Conservation (phyloP, 2,888 invertebrate genomes). For the Oligia fasciuncula region DNA sequence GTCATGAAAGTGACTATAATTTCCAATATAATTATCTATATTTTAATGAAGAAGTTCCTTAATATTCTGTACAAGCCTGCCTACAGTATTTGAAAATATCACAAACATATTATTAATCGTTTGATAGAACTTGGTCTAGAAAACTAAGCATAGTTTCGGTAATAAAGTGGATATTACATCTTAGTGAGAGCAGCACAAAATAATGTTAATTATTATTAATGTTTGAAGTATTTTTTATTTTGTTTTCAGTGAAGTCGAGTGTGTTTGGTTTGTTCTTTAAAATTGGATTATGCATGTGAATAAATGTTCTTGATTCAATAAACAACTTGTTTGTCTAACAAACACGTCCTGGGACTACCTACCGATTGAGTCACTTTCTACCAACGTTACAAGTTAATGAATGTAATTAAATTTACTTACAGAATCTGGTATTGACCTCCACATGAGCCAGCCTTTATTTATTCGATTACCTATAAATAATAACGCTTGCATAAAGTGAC, state of each 20-base stretch:
- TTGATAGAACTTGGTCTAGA: constrained; percentile 27
- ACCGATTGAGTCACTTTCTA: constrained; percentile 22
- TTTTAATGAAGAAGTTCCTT: constrained; percentile 50
- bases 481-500: constrained; percentile 31
- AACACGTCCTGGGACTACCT: constrained; percentile 47
- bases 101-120: constrained; percentile 30
- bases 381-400: constrained; percentile 26
- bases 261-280: constrained; percentile 88
- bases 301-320: constrained; percentile 88
- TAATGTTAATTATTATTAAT: constrained; percentile 71
- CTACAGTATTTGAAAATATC: constrained; percentile 54
- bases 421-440: neutral
- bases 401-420: neutral
- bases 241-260: constrained; percentile 83
- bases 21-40: constrained; percentile 33
- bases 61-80: constrained; percentile 41
- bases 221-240: constrained; percentile 80
- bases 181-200: constrained; percentile 76
- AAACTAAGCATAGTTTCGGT: constrained; percentile 33
- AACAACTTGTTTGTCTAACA: constrained; percentile 71
- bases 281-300: constrained; percentile 87
- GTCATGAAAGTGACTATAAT: constrained; percentile 28
- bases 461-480: neutral
- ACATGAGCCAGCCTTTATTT: constrained; percentile 1
- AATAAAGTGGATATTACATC: constrained; percentile 44